Percentiles rank a stretch among this genome's conserved stretches.
Conservation (phyloP, 2,797 vertebrate genomes). For the Aphelocoma californica region DNA sequence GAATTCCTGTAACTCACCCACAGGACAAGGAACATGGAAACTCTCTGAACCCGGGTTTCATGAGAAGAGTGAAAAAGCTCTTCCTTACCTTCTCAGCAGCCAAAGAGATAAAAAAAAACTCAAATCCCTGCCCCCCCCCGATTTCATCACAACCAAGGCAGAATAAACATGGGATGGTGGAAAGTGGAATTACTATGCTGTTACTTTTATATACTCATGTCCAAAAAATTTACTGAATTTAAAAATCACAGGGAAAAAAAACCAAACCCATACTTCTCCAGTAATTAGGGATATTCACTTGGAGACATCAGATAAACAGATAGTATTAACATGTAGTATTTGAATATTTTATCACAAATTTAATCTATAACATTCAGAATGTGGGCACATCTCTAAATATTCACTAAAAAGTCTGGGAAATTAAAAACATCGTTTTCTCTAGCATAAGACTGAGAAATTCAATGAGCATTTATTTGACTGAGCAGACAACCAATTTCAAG, state of each 20-base stretch:
- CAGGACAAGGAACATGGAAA: background rate
- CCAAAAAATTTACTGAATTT: background rate
- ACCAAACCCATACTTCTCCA: background rate
- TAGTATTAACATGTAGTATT: background rate
- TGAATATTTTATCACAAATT: background rate
- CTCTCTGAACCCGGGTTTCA: fast-evolving
- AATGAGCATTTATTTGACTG: background rate
- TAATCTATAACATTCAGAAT: background rate
- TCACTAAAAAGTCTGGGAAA: background rate
- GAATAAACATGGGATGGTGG: background rate
- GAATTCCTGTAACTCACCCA: background rate
- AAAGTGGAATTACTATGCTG: background rate
- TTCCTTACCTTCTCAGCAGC: background rate
- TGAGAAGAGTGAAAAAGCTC: background rate
- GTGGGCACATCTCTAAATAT: background rate
- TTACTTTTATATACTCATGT: background rate
- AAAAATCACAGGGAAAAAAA: background rate
- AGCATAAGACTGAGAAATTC: background rate
- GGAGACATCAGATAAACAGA: background rate
- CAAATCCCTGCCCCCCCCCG: background rate
- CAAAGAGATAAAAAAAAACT: background rate
- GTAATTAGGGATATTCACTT: background rate
- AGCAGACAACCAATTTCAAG: background rate
- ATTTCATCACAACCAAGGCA: background rate
- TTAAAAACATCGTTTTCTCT: background rate